These are phyloP conservation scores for Cryptotis parvus DNA, from an alignment of 2,113 vertebrate species.

Conservation along the genomic window DNA sequence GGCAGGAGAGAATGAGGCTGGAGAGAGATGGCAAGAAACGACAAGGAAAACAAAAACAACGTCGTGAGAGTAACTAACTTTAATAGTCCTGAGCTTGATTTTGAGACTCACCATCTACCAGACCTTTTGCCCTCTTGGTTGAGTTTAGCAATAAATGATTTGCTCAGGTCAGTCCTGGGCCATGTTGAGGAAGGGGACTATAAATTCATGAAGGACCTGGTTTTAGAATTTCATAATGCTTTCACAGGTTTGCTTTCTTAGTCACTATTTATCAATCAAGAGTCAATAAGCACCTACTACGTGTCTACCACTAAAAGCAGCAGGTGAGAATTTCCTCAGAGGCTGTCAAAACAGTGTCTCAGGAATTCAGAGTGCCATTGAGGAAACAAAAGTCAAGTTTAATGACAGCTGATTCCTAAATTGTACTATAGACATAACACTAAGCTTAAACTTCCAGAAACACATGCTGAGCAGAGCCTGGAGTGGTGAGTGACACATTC, in stretches of 20 bases:
- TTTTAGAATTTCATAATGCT: not conserved
- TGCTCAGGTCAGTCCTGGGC: not conserved
- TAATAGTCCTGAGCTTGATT: conserved; percentile 6
- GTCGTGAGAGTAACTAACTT: conserved; percentile 15
- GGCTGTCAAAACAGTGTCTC: conserved; percentile 7
- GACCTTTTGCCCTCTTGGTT: not conserved
- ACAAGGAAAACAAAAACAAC: conserved; percentile 60
- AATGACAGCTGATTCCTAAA: conserved; percentile 35
- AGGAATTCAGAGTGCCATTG: not conserved
- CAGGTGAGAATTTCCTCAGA: conserved; percentile 14
- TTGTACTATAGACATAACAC: not conserved
- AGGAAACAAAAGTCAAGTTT: not conserved
- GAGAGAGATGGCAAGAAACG: conserved; percentile 38
- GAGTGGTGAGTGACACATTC: not conserved
- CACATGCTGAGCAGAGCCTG: not conserved
- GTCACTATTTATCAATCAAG: not conserved
- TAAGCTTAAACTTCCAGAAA: not conserved
- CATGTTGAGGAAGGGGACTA: not conserved
- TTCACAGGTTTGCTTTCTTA: conserved; percentile 31
- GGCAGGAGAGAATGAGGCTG: not conserved
- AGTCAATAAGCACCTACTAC: conserved; percentile 5
- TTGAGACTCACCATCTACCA: not conserved
- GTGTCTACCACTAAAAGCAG: not conserved
- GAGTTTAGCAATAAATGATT: conserved; percentile 24
- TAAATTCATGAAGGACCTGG: not conserved